A percentile compares a stretch with the other conserved stretches of the same genome.
These are phyloP conservation scores for Oreochromis aureus DNA, from an alignment of 2,113 vertebrate genomes.

Conservation along the genomic window DNA sequence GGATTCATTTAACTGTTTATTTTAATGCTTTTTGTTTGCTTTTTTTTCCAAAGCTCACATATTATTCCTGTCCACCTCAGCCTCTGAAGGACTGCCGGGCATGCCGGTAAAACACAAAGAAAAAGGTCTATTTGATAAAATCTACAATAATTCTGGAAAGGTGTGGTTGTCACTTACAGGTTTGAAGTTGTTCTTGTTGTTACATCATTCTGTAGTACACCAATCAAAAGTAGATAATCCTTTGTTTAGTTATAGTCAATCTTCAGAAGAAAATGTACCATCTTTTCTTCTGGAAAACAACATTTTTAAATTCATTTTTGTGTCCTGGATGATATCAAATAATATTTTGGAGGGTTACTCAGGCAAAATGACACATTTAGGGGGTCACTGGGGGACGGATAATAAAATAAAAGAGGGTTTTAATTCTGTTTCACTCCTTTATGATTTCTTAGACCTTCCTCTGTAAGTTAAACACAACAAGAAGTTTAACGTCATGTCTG, in stretches of 20 bases:
- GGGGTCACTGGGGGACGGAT: background rate
- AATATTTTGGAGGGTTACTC: background rate
- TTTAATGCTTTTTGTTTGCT: background rate
- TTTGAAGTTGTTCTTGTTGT: background rate
- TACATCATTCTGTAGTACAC: background rate
- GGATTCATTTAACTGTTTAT: background rate
- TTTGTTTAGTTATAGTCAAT: background rate
- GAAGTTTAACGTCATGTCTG: fast-evolving
- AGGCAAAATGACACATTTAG: background rate
- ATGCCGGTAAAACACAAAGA: background rate
- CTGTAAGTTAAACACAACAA: background rate
- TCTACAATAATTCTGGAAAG: background rate
- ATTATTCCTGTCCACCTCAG: background rate
- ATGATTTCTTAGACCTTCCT: background rate
- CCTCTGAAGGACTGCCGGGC: background rate
- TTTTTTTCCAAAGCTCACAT: background rate
- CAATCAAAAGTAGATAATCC: background rate
- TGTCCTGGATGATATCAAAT: background rate
- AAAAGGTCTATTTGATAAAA: background rate
- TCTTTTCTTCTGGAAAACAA: background rate
- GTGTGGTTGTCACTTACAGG: background rate
- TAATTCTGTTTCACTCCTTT: background rate
- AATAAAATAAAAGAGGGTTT: background rate
- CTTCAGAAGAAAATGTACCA: background rate
- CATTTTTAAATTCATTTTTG: background rate